Conservation (phyloP, 2,797 vertebrate species). For the Ibycter americanus region DNA sequence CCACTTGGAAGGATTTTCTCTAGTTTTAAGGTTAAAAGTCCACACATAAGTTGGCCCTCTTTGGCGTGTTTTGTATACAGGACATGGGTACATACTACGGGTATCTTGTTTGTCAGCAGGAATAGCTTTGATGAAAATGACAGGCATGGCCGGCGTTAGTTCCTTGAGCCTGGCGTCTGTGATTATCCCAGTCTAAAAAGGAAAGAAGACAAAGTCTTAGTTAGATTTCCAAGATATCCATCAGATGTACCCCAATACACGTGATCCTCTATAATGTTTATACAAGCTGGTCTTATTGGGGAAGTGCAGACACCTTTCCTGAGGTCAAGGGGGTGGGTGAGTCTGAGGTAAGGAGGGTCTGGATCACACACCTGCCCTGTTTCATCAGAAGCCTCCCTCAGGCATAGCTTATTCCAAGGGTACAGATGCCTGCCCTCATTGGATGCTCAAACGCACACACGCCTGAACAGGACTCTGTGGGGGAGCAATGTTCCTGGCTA, state of each 20-base stretch:
- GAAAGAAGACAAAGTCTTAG: background rate
- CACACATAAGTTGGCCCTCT: conserved; percentile 92
- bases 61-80: conserved; percentile 90
- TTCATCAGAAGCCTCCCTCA: background rate
- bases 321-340: background rate
- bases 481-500: background rate
- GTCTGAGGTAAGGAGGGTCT: background rate
- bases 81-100: conserved; percentile 84
- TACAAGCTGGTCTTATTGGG: background rate
- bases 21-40: conserved; percentile 94
- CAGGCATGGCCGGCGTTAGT: conserved; percentile 86
- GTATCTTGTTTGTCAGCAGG: conserved; percentile 87
- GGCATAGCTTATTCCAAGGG: accelerated
- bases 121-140: conserved; percentile 89
- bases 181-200: conserved; percentile 82
- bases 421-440: background rate
- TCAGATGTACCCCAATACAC: accelerated
- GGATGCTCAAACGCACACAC: background rate
- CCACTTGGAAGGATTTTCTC: conserved; percentile 91
- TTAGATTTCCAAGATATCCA: background rate
- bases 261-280: background rate
- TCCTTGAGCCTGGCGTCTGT: conserved; percentile 88
- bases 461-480: background rate
- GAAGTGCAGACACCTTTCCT: background rate
- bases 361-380: background rate